phyloP scores from a whole-genome alignment of 2,113 vertebrate species.

The Cathartes aura region DNA sequence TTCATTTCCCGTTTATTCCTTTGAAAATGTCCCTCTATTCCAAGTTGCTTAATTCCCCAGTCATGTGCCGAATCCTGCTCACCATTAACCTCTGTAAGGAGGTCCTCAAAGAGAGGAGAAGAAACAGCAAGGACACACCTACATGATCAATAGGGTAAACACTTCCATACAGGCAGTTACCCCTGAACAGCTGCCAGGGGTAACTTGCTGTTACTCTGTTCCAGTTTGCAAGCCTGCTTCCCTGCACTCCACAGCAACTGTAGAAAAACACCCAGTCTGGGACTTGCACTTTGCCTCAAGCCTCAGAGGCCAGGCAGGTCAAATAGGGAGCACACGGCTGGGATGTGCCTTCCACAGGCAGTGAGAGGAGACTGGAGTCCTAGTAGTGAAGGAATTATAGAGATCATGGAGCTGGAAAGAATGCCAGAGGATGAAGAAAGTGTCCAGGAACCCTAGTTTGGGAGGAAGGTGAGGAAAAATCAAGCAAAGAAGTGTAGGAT shows the following conservation, averaged over 20 bases:
- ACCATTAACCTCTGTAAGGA: background rate
- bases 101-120: background rate
- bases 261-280: background rate
- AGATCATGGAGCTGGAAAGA: background rate
- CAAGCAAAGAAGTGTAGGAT: background rate
- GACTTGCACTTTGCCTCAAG: background rate
- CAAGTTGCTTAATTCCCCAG: background rate
- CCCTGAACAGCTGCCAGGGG: background rate
- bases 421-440: background rate
- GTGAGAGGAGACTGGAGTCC: background rate
- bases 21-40: background rate
- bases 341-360: background rate
- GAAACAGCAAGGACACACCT: background rate
- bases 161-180: background rate
- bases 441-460: background rate
- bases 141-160: background rate
- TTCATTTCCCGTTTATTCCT: background rate
- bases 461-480: background rate
- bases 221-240: background rate
- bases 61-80: background rate
- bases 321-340: background rate
- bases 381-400: background rate
- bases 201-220: background rate
- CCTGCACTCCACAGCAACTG: background rate
- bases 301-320: background rate